Conservation (phyloP, 1,140 invertebrate genomes). For the Micrasema minimum region DNA sequence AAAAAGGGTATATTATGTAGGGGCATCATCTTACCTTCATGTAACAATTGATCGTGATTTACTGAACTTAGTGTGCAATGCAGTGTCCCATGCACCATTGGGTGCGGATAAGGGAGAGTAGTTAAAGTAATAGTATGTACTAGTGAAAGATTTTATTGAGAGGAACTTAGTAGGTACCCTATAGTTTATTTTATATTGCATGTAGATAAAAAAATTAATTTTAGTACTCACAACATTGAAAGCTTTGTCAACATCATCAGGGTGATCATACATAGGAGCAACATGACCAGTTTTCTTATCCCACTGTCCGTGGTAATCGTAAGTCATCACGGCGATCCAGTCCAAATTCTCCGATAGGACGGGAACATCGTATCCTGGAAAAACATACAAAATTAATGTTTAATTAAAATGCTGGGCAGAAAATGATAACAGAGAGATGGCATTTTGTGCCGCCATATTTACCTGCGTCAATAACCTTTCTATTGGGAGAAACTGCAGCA, state of each 20-base stretch:
- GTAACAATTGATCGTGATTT: no score
- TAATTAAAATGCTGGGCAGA: not conserved
- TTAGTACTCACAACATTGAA: constrained; percentile 80
- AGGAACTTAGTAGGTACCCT: no score
- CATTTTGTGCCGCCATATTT: constrained; percentile 20
- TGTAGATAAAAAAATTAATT: no score
- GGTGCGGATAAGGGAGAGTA: no score
- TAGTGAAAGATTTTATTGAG: no score
- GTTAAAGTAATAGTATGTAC: no score
- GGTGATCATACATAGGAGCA: constrained; percentile 81
- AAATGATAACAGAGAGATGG: not conserved
- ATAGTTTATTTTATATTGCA: no score
- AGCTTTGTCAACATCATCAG: constrained; percentile 77
- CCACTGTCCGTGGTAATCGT: constrained; percentile 92
- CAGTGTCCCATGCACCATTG: no score
- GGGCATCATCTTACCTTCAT: no score
- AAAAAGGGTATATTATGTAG: no score
- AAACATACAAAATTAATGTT: not conserved
- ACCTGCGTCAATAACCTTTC: constrained; percentile 82
- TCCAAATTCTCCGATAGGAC: constrained; percentile 77
- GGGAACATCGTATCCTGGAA: constrained; percentile 78
- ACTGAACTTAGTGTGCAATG: no score
- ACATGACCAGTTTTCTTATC: constrained; percentile 90
- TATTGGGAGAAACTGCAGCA: constrained; percentile 86
- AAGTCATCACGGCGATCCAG: constrained; percentile 92